Evolutionary conservation across 2,113 vertebrate genomes (phyloP).

Genomic region (Myodes glareolus): DNA sequence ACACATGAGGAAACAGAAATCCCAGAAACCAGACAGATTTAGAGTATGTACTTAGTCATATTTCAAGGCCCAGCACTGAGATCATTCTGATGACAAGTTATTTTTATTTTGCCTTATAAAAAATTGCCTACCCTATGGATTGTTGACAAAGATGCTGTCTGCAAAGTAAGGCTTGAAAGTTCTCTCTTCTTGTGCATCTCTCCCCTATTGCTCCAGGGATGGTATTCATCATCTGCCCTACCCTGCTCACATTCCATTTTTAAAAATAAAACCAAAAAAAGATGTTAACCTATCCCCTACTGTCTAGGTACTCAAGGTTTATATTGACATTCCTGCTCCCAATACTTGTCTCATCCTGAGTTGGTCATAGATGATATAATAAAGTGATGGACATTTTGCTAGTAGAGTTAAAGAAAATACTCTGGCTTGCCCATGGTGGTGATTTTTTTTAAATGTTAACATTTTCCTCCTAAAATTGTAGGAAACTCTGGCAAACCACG

Average conservation of each 20-base stretch:
- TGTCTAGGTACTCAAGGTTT: neutral
- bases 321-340: neutral
- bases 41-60: neutral
- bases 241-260: neutral
- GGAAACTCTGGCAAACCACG: neutral
- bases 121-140: neutral
- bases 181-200: neutral
- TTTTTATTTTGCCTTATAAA: neutral
- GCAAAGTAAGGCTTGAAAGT: neutral
- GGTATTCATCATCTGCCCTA: neutral
- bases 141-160: neutral
- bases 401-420: neutral
- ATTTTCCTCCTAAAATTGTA: neutral
- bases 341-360: neutral
- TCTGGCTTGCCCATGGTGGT: neutral
- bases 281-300: neutral
- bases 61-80: neutral
- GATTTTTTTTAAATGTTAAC: neutral
- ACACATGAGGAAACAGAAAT: neutral
- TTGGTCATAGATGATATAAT: neutral
- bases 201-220: neutral
- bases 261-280: neutral
- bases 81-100: neutral
- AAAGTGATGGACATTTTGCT: neutral
- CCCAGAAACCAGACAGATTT: neutral